Base-by-base conservation (phyloP, 37 sponge, comb jelly and placozoan genomes). In the Aphrocallistes beatrix region DNA sequence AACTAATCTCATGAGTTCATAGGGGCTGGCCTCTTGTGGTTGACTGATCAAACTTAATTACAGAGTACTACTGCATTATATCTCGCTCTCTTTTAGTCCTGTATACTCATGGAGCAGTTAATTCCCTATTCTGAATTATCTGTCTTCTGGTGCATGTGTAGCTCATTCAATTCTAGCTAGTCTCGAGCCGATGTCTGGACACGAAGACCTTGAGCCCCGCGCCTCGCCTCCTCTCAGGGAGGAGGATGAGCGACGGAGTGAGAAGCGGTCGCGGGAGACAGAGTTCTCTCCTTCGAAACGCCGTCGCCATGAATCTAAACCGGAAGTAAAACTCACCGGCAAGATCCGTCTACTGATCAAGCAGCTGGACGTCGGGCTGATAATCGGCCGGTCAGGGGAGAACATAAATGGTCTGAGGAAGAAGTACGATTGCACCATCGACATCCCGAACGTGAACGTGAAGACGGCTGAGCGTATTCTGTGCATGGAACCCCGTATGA, bases 131-230 rank as follows among this genome's bases (percentile, higher is more conserved):
- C n/a, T n/a, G n/a, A n/a, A n/a, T n/a, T n/a, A n/a, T n/a, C n/a
- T n/a, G n/a, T n/a, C n/a, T n/a, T n/a, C n/a, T 42, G 45, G 45
- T 42, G 13, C 13, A 42, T 42, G 75, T 28, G 34, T 60, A 32
- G 75, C 34, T 60, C n/a, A n/a, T n/a, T n/a, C n/a, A n/a, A n/a
- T n/a, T n/a, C n/a, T n/a, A n/a, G n/a, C n/a, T n/a, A n/a, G n/a
- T n/a, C n/a, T n/a, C n/a, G n/a, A n/a, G n/a, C n/a, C n/a, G n/a
- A 60, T 60, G 75, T 60, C 75, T 60, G 75, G 25, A 60, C 75
- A 60, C 34, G n/a, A 30, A 19, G 75, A 60, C 28, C 75, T 25
- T 8, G 75, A 60, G 75, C 25, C n/a, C 32, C 75, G 28, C 6
- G 21, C 3, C 25, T 60, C 75, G 10, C 75, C 75, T 28, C 75